Evolutionary conservation across 2,113 vertebrate genomes (phyloP).

Genomic region (Lagenorhynchus albirostris): DNA sequence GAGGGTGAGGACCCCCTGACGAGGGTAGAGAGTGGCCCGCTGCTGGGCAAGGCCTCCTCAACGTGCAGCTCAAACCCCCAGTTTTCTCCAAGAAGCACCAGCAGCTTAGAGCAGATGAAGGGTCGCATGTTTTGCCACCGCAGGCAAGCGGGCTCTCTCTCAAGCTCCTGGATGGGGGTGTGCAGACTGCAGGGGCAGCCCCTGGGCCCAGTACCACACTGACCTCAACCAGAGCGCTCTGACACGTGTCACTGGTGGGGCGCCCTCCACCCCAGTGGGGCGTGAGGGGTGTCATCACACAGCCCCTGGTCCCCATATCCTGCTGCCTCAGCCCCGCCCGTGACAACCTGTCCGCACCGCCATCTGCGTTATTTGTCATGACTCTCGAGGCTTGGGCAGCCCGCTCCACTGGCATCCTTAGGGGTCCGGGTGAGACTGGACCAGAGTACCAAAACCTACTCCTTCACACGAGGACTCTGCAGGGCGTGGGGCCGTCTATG

Average conservation of each 20-base stretch:
- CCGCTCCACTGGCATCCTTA: slow-evolving; percentile 33
- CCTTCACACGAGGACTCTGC: slow-evolving; percentile 37
- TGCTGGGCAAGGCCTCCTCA: not conserved
- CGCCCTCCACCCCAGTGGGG: slow-evolving; percentile 53
- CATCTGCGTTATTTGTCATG: slow-evolving; percentile 42
- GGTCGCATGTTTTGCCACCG: rapidly evolving
- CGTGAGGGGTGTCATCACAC: not conserved
- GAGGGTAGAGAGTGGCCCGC: not conserved
- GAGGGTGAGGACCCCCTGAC: not conserved
- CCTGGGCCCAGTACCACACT: not conserved
- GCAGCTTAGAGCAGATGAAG: not conserved
- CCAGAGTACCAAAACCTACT: slow-evolving; percentile 28
- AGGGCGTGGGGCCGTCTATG: slow-evolving; percentile 47
- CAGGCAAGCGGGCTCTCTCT: not conserved
- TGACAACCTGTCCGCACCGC: slow-evolving; percentile 54
- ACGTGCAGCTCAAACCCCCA: no score
- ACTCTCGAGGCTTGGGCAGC: not conserved
- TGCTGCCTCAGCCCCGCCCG: not conserved
- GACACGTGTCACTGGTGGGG: slow-evolving; percentile 54
- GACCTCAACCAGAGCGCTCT: slow-evolving; percentile 49
- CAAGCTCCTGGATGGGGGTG: not conserved
- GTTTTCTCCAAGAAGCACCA: no score
- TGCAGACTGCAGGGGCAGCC: not conserved
- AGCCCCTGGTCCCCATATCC: not conserved
- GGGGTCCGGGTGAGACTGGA: slow-evolving; percentile 56